Conservation (phyloP, 2,888 invertebrate species). For the Tridacna gigas region DNA sequence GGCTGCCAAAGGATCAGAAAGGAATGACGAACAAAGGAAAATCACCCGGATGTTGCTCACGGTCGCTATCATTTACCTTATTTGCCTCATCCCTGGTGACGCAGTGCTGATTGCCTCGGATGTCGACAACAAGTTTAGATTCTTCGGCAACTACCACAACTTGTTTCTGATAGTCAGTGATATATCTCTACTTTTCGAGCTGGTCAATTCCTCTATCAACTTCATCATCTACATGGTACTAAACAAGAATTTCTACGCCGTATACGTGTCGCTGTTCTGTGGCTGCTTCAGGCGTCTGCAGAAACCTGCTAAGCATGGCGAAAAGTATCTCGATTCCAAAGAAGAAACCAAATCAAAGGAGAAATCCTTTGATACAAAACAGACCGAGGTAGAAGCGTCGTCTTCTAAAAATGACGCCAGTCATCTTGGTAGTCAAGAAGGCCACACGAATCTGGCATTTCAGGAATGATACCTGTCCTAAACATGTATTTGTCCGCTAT, state of each 20-base stretch:
- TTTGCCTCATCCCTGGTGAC: constrained; percentile 60
- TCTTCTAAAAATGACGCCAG: constrained; percentile 7
- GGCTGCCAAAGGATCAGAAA: background rate
- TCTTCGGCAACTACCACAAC: constrained; percentile 65
- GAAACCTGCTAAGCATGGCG: background rate
- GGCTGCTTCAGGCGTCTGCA: constrained; percentile 12
- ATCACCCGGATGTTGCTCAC: constrained; percentile 62
- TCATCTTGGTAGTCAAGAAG: background rate
- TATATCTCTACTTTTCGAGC: constrained; percentile 60
- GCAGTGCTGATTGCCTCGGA: constrained; percentile 42
- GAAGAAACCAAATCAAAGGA: background rate
- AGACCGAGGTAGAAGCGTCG: background rate
- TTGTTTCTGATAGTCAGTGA: constrained; percentile 64
- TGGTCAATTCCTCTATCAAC: constrained; percentile 65
- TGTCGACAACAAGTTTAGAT: constrained; percentile 47
- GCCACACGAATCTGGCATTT: background rate
- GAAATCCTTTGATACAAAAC: background rate
- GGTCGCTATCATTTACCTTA: constrained; percentile 60
- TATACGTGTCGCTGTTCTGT: constrained; percentile 55
- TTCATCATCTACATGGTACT: constrained; percentile 68
- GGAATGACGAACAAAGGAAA: constrained; percentile 51
- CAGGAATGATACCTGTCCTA: background rate
- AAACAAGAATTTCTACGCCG: constrained; percentile 58
- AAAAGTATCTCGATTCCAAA: background rate
- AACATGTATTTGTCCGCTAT: too few relatives aligned